These are phyloP conservation scores for Diadophis punctatus DNA, from an alignment of 2,113 vertebrate genomes.

Conservation along the genomic window DNA sequence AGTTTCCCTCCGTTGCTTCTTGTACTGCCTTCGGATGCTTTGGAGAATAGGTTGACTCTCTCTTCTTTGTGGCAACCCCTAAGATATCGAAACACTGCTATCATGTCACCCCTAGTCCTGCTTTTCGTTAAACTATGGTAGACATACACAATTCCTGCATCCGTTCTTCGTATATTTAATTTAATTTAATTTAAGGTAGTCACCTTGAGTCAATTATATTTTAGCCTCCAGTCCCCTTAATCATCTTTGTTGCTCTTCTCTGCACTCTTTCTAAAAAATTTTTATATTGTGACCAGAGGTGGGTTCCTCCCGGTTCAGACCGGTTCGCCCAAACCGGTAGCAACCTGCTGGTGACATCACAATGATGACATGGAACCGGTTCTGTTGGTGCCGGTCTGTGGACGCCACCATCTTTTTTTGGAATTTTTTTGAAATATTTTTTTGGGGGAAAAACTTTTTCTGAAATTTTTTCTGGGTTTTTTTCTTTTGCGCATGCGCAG, in stretches of 20 bases:
- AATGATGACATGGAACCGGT: no score
- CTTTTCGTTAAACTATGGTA: background rate
- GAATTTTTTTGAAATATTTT: no score
- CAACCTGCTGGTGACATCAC: no score
- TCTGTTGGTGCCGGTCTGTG: no score
- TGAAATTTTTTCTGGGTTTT: no score
- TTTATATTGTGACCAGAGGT: background rate
- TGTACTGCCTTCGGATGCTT: background rate
- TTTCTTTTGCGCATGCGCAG: no score
- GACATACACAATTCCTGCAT: background rate
- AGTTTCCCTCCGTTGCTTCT: background rate
- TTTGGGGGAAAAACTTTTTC: no score
- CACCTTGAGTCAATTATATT: no score
- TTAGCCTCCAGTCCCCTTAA: background rate
- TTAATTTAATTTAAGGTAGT: no score
- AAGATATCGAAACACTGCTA: background rate
- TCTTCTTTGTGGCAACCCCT: background rate
- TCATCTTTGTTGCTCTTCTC: background rate
- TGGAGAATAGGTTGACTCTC: background rate
- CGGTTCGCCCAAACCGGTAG: no score
- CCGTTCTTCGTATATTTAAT: background rate
- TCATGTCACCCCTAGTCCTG: background rate
- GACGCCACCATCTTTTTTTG: no score
- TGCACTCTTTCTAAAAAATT: background rate
- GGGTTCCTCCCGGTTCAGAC: no score